phyloP scores from a whole-genome alignment of 2,888 invertebrate species.

The Calameuta pallipes region DNA sequence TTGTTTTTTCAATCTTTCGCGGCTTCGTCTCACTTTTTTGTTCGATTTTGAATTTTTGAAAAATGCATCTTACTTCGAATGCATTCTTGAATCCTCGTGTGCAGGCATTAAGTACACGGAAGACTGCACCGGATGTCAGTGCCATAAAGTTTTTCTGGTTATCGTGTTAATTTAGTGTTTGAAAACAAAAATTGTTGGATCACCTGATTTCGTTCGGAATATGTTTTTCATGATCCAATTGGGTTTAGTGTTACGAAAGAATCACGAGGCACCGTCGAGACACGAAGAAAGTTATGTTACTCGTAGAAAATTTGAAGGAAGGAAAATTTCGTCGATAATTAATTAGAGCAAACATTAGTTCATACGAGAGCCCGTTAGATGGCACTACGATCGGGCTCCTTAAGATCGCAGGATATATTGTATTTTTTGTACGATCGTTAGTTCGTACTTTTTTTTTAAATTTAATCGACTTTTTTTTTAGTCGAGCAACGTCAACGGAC shows the following conservation, averaged over 20 bases:
- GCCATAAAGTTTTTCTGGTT: too few relatives aligned
- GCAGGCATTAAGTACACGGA: too few relatives aligned
- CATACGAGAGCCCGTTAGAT: background rate
- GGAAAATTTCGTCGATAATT: conserved; percentile 1
- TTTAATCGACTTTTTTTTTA: background rate
- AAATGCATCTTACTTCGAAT: too few relatives aligned
- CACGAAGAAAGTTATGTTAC: background rate
- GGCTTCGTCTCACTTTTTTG: too few relatives aligned
- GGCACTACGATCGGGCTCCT: background rate
- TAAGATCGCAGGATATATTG: conserved; percentile 37
- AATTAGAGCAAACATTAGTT: background rate
- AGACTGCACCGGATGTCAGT: too few relatives aligned
- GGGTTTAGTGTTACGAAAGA: background rate
- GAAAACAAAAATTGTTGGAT: too few relatives aligned
- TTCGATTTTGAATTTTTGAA: too few relatives aligned
- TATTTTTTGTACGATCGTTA: conserved; percentile 49
- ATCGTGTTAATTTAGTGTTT: too few relatives aligned
- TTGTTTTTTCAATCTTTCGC: too few relatives aligned
- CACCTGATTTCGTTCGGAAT: too few relatives aligned
- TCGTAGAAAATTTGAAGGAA: background rate
- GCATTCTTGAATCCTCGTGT: too few relatives aligned
- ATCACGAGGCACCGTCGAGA: background rate
- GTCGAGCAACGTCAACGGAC: background rate
- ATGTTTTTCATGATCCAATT: too few relatives aligned
- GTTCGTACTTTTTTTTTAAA: background rate